Percentiles rank a stretch among this genome's conserved stretches.
phyloP scores from a whole-genome alignment of 2,888 invertebrate species.

The Leistus spinibarbis region DNA sequence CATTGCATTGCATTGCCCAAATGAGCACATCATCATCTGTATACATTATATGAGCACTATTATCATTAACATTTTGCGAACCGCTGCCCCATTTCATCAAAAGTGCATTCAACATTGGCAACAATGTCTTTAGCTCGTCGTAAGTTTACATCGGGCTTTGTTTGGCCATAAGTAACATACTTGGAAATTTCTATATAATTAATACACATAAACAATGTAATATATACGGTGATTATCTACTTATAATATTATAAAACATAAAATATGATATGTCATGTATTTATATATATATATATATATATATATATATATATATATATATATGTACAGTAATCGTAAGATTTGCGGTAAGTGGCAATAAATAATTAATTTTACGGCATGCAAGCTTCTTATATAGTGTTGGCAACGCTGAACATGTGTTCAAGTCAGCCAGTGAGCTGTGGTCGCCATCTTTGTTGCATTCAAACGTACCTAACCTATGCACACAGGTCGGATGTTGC shows the following conservation, averaged over 20 bases:
- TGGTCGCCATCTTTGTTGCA: background rate
- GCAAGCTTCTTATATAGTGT: background rate
- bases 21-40: background rate
- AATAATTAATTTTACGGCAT: slow-evolving; percentile 34
- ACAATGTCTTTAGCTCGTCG: background rate
- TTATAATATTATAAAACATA: background rate
- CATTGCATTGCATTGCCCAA: background rate
- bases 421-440: background rate
- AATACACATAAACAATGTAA: background rate
- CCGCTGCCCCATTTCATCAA: background rate
- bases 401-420: background rate
- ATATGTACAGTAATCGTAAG: background rate
- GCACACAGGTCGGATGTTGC: background rate
- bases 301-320: too few species aligned
- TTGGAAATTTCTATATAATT: background rate
- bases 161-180: background rate
- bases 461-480: background rate
- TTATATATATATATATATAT: background rate
- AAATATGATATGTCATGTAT: background rate
- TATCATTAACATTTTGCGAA: background rate
- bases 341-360: slow-evolving; percentile 24
- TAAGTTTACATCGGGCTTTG: background rate
- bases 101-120: background rate
- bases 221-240: background rate
- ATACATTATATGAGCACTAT: background rate